Evolutionary conservation across 2,888 invertebrate species (phyloP).

Genomic region (Sabellastarte sp.): DNA sequence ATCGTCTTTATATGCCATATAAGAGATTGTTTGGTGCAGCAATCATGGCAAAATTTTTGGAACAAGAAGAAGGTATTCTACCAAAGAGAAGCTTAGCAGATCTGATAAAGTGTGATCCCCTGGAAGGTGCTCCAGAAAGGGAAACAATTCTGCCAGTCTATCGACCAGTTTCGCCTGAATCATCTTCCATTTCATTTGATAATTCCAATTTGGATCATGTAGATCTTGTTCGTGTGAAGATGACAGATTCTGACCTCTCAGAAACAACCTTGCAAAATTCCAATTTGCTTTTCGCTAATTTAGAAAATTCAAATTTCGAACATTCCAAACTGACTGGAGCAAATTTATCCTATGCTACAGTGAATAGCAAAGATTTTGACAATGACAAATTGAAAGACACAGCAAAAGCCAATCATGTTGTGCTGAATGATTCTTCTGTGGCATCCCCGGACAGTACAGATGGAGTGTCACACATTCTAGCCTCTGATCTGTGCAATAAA

Average conservation of each 20-base stretch:
- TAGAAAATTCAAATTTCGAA: background rate
- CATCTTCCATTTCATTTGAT: background rate
- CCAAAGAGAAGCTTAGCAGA: background rate
- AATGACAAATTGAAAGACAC: too few relatives aligned
- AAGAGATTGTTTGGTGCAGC: constrained; percentile 15
- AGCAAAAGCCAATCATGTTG: background rate
- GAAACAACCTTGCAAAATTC: background rate
- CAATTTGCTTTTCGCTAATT: constrained; percentile 5
- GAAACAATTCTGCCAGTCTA: constrained; percentile 13
- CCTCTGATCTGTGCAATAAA: too few relatives aligned
- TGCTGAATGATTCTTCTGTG: background rate
- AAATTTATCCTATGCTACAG: background rate
- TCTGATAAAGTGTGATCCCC: background rate
- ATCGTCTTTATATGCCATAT: constrained; percentile 23
- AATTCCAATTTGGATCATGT: background rate
- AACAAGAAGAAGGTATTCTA: background rate
- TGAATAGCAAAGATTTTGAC: background rate
- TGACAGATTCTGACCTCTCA: constrained; percentile 1
- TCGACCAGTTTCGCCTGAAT: constrained; percentile 7
- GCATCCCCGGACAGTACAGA: background rate
- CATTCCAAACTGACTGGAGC: background rate
- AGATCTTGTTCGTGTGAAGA: constrained; percentile 3
- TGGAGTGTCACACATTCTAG: too few relatives aligned
- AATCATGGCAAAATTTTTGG: constrained; percentile 6
- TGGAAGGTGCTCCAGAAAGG: constrained; percentile 4